A percentile compares a stretch with the other conserved stretches of the same genome.
Evolutionary conservation across 2,888 invertebrate genomes (phyloP).

Genomic region (Trimorus sp.): DNA sequence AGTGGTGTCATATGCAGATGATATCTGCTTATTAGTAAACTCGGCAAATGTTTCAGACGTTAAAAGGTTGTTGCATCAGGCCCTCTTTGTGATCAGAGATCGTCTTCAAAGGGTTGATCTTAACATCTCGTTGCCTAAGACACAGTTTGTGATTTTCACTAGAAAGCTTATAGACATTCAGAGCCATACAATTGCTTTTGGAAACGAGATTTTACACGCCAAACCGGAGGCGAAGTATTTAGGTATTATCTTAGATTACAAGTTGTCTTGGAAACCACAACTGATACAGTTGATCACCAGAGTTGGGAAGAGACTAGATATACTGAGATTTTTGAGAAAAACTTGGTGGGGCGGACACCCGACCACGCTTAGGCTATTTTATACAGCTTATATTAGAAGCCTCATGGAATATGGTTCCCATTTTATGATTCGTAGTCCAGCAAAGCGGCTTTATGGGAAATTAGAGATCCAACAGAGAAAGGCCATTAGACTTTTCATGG

Average conservation of each 20-base stretch:
- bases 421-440: background rate
- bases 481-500: background rate
- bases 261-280: background rate
- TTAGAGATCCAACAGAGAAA: background rate
- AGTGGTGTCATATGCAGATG: background rate
- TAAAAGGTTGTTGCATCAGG: too few relatives aligned
- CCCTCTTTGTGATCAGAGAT: too few relatives aligned
- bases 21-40: background rate
- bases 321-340: constrained; percentile 5
- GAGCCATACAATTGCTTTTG: too few relatives aligned
- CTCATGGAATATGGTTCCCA: constrained; percentile 1
- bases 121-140: too few relatives aligned
- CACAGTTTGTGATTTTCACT: too few relatives aligned
- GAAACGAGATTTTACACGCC: too few relatives aligned
- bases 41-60: background rate
- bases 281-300: too few relatives aligned
- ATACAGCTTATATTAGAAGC: constrained; percentile 5
- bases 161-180: too few relatives aligned
- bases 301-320: background rate
- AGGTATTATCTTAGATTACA: background rate
- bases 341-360: constrained; percentile 10
- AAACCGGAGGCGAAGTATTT: background rate
- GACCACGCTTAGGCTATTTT: background rate
- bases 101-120: too few relatives aligned
- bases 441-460: background rate